Evolutionary conservation across 1,140 invertebrate genomes (phyloP), one percentile per base, ranked within the genome.

Genomic region (Metaphire vulgaris): DNA sequence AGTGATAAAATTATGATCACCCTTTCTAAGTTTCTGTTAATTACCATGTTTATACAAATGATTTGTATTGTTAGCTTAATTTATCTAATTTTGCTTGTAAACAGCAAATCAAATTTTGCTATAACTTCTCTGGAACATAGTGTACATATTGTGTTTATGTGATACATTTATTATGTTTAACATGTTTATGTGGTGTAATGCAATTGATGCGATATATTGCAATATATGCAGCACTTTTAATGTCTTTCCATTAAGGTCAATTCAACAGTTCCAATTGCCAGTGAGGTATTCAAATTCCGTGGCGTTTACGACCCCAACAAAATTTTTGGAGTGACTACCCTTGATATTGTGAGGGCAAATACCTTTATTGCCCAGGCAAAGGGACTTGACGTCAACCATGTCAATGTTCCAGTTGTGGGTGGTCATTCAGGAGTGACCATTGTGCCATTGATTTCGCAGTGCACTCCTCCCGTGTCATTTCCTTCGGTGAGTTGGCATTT

Each of bases 391-490:
- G 69, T 71, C 1, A 33, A 29, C 79, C 89, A 91, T 76, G 91
- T 97, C 0, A 90, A 91, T 81, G 90, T 97, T 29, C 96, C 97
- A 30, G 96, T 99, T 0, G 93, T 99, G 85, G 97, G 97, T 77
- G 97, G 97, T n/a, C 97, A 99, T 88, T 94, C 96, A 68, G 97
- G 97, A 74, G 91, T 97, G 72, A 99, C 97, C 77, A 99, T 99
- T 85, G 92, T 99, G 81, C 97, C 97, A 1, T 82, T 99, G 32
- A 91, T 99, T 69, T 98, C 95, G 30, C 96, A 98, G 88, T 90
- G 91, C 79, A 91, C 90, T 75, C 97, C 97, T 0, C 86, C 89
- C 1, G 87, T 88, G 32, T 83, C 88, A 28, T 92, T 96, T 86
- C 90, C 92, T 79, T 87, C 90, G 80, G 91, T 86, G 80, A 80